These are phyloP conservation scores for Rhogogaster chlorosoma DNA, from an alignment of 2,888 invertebrate genomes.

Conservation along the genomic window DNA sequence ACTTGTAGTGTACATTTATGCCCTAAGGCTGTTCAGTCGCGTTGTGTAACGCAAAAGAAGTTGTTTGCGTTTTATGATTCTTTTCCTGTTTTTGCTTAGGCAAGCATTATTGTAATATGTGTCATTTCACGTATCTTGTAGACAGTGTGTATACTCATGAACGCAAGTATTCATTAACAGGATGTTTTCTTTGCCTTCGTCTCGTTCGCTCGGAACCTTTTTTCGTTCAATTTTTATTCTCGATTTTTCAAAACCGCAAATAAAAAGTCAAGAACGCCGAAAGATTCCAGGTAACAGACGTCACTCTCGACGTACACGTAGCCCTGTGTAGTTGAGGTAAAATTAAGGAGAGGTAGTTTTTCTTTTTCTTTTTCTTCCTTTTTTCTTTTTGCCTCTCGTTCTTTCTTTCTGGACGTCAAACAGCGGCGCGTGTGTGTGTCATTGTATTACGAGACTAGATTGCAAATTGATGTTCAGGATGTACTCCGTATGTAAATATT, in stretches of 20 bases:
- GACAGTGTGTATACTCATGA: background rate
- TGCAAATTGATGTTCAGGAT: background rate
- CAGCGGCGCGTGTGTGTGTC: background rate
- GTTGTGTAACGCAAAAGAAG: background rate
- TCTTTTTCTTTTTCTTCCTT: background rate
- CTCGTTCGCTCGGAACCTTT: background rate
- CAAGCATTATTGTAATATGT: slow-evolving; percentile 19
- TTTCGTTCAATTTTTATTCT: background rate
- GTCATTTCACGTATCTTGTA: background rate
- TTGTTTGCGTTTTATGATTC: background rate
- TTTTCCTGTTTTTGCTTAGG: background rate
- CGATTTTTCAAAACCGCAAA: background rate
- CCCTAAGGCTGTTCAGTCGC: background rate
- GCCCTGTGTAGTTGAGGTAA: background rate
- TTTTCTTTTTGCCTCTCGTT: background rate
- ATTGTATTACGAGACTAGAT: background rate
- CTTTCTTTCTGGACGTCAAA: background rate
- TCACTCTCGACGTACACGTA: background rate
- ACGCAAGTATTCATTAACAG: background rate
- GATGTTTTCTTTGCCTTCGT: background rate
- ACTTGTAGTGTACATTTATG: background rate
- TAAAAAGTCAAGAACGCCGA: background rate
- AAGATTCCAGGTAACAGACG: background rate
- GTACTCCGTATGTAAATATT: background rate
- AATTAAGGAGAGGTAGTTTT: background rate